Base-by-base conservation (phyloP, 2,888 invertebrate genomes). In the Stramonita haemastoma region DNA sequence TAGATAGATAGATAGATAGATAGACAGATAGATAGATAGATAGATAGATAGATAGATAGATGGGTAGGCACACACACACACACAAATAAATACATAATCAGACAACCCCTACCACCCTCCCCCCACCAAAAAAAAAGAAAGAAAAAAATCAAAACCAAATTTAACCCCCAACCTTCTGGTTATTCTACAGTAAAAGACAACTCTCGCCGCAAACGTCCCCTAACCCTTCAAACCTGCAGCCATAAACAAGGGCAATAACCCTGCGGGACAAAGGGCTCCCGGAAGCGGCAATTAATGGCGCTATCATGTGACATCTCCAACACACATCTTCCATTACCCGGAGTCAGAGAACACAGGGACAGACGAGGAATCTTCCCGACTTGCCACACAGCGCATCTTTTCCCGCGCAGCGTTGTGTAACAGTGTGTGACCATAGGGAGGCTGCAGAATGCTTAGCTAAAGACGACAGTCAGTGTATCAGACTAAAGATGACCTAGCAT, bases 271-370 rank as follows among this genome's bases (percentile, higher is more conserved):
- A 32, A 34, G 66, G 19, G 32, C 6, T 32, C 56, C 60, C 86
- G 86, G 86, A 86, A 86, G 66, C 34, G 32, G 29, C 56, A 29
- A 86, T 86, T 86, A 86, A 86, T 86, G 66, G 86, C 86, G 86
- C 66, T 86, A 86, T 86, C 86, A 86, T 86, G 60, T 86, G 32
- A n/a, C 86, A 8, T 32, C 86, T 66, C 60, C 32, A 34, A 86
- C 86, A 86, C 66, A 29, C 86, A 86, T 86, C 86, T 86, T 86
- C 86, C 86, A 86, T 86, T 86, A 86, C 60, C 66, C 66, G 2
- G 4, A n/a, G 46, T 0, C 26, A 6, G 81, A 83, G 36, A 36
- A 83, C 81, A 83, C 81, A 83, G 5, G 46, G 46, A 8, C 2
- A 46, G 46, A 22, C 26, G 81, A 26, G 81, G 81, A 83, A 83